A percentile compares a stretch with the other conserved stretches of the same genome.
phyloP scores from a whole-genome alignment of 2,888 invertebrate genomes.

The Yponomeuta sedellus region DNA sequence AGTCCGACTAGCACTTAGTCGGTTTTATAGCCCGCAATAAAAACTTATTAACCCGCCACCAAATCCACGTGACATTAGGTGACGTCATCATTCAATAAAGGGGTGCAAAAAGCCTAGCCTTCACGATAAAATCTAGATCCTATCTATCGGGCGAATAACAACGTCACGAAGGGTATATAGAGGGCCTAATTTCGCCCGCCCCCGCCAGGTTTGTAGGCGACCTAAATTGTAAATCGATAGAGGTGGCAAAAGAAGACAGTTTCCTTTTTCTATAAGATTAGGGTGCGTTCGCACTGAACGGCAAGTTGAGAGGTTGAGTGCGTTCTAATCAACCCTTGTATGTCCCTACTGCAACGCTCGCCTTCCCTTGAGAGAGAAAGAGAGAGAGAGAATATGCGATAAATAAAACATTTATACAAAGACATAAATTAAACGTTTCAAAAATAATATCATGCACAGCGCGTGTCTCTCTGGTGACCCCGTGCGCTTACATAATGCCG shows the following conservation, averaged over 20 bases:
- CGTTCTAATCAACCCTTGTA: too few species aligned
- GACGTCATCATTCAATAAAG: background rate
- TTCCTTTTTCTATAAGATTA: background rate
- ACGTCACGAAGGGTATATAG: background rate
- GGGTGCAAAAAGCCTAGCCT: background rate
- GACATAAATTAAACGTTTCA: too few species aligned
- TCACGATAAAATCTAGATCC: background rate
- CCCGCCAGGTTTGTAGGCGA: background rate
- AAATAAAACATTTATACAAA: too few species aligned
- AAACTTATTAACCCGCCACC: background rate
- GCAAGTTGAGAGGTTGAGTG: background rate
- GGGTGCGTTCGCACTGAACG: background rate
- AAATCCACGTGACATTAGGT: background rate
- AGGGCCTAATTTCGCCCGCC: background rate
- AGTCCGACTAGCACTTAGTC: background rate
- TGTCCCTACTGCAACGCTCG: too few species aligned
- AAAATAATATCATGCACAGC: too few species aligned
- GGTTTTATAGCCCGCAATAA: background rate
- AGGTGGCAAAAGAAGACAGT: background rate
- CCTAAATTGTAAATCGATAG: background rate
- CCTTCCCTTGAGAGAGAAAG: too few species aligned
- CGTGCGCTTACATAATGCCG: too few species aligned
- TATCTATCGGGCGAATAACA: background rate
- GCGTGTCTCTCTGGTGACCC: too few species aligned
- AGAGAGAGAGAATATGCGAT: too few species aligned